Conservation (phyloP, 1,140 invertebrate species). For the Tribolium madens region DNA sequence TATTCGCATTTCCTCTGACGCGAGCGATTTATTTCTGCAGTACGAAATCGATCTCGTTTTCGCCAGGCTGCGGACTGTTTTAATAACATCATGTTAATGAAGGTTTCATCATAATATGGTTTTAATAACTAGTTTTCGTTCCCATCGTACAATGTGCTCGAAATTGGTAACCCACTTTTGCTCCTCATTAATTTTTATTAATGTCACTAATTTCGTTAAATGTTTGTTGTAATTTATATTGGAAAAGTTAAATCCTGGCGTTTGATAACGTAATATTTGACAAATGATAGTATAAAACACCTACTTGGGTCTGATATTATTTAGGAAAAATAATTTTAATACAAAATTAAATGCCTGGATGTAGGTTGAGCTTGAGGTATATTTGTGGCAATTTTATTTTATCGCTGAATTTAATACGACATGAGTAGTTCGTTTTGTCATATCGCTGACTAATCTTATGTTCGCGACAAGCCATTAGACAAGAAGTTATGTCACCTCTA, state of each 20-base stretch:
- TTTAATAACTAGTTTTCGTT: neutral
- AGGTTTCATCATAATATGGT: neutral
- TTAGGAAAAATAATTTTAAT: neutral
- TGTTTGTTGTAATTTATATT: conserved; percentile 16
- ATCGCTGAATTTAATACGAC: neutral
- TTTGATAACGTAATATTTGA: neutral
- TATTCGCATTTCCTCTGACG: conserved; percentile 2
- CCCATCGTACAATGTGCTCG: conserved; percentile 1
- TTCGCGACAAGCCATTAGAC: conserved; percentile 8
- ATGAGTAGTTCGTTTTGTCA: neutral
- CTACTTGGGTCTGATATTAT: neutral
- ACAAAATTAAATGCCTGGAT: neutral
- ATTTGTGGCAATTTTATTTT: neutral
- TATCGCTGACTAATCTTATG: conserved; percentile 16
- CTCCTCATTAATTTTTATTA: conserved; percentile 30
- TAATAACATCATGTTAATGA: neutral
- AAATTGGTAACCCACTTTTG: conserved; percentile 22
- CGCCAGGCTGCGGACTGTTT: neutral
- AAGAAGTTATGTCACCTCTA: conserved; percentile 25
- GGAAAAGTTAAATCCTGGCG: conserved; percentile 16
- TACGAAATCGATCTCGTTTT: neutral
- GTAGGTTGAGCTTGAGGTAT: neutral
- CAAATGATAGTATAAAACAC: conserved; percentile 3
- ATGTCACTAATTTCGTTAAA: conserved; percentile 30
- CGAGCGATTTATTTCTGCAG: neutral